phyloP scores from a whole-genome alignment of 2,888 invertebrate genomes.

The Heliconius ethilla region DNA sequence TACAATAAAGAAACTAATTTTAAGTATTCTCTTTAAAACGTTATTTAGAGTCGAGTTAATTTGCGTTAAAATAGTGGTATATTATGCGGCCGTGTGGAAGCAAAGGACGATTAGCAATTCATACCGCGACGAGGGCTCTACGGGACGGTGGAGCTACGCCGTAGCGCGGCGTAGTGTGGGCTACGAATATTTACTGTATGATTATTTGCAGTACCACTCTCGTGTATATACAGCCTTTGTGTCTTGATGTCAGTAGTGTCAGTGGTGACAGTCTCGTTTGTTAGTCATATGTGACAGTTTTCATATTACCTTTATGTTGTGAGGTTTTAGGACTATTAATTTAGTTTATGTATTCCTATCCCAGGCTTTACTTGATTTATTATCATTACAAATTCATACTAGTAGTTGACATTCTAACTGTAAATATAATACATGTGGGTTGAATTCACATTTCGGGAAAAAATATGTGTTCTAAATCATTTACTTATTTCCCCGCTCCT shows the following conservation, averaged over 20 bases:
- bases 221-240: neutral
- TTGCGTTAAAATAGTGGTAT: conserved; percentile 29
- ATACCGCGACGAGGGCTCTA: conserved; percentile 18
- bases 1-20: conserved; percentile 12
- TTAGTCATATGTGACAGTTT: neutral
- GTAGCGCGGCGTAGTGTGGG: neutral
- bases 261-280: neutral
- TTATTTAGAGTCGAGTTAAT: conserved; percentile 16
- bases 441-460: no score
- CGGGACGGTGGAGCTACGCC: conserved; percentile 1
- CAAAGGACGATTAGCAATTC: conserved; percentile 29
- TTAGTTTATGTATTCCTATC: no score
- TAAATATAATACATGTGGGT: no score
- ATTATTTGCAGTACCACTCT: neutral
- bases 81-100: conserved; percentile 27
- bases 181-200: conserved; percentile 5
- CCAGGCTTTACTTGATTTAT: no score
- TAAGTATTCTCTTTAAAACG: conserved; percentile 9
- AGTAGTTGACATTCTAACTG: no score
- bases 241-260: neutral
- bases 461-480: no score
- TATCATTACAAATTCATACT: no score
- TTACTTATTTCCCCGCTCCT: no score
- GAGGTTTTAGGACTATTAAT: no score
- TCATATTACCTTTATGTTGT: neutral